phyloP scores from a whole-genome alignment of 2,113 vertebrate species.

The Catharus bicknelli region DNA sequence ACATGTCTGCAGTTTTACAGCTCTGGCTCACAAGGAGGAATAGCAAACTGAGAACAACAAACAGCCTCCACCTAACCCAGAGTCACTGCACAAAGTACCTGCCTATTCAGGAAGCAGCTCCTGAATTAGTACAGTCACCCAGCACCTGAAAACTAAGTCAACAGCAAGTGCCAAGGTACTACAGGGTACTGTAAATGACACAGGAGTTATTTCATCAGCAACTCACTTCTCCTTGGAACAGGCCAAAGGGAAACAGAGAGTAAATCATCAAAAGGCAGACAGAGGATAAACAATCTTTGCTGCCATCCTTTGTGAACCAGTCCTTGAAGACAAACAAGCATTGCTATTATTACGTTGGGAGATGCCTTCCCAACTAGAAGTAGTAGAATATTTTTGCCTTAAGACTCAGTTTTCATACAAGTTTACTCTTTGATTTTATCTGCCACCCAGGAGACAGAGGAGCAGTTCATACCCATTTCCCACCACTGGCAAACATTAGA shows the following conservation, averaged over 20 bases:
- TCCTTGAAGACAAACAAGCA: neutral
- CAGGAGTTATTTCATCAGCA: neutral
- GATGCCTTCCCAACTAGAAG: neutral
- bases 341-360: neutral
- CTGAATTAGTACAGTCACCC: neutral
- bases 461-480: neutral
- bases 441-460: neutral
- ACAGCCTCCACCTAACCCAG: neutral
- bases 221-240: neutral
- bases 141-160: neutral
- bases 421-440: neutral
- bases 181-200: neutral
- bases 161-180: neutral
- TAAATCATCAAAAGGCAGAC: slow-evolving; percentile 15
- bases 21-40: neutral
- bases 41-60: neutral
- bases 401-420: neutral
- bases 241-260: neutral
- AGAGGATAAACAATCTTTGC: neutral
- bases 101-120: neutral
- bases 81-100: neutral
- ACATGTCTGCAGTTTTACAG: neutral
- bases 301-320: neutral
- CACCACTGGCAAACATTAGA: neutral
- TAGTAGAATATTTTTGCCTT: neutral